phyloP scores from a whole-genome alignment of 2,888 invertebrate species.

The Scaptomyza cyrtandrae region DNA sequence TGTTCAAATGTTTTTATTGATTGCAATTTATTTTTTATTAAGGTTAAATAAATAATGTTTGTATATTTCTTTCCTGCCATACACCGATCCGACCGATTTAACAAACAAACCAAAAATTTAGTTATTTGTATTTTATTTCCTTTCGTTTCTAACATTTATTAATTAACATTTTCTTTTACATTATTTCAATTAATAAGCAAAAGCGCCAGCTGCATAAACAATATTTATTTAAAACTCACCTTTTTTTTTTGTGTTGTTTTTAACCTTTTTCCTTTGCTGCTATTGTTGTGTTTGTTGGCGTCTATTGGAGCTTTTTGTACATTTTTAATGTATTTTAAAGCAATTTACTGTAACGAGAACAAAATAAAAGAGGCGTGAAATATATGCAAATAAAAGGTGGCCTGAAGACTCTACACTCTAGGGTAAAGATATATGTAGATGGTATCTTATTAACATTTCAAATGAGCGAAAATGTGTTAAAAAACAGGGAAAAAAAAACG shows the following conservation, averaged over 20 bases:
- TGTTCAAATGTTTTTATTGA: background rate
- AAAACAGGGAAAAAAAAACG: conserved; percentile 7
- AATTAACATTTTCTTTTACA: conserved; percentile 37
- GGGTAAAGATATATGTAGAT: conserved; percentile 16
- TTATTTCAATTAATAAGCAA: conserved; percentile 40
- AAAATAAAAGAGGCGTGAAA: conserved; percentile 51
- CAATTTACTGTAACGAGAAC: conserved; percentile 65
- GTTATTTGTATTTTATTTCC: too few relatives aligned
- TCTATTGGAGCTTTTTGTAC: conserved; percentile 54
- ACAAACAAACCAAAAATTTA: background rate
- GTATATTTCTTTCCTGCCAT: too few relatives aligned
- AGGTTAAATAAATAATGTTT: conserved; percentile 7
- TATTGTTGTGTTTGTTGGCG: conserved; percentile 7
- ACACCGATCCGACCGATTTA: too few relatives aligned
- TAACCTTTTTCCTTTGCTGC: conserved; percentile 22
- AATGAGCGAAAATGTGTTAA: conserved; percentile 51
- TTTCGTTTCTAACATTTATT: conserved; percentile 17
- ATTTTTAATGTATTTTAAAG: conserved; percentile 75
- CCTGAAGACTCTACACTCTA: conserved; percentile 16
- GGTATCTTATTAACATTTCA: conserved; percentile 68
- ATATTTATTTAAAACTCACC: conserved; percentile 65
- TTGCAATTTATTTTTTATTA: conserved; percentile 9
- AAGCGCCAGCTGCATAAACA: conserved; percentile 11
- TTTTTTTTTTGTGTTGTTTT: conserved; percentile 28
- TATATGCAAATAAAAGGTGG: conserved; percentile 61